These are phyloP conservation scores for Antheraea mylitta DNA, from an alignment of 1,140 invertebrate species.

Conservation along the genomic window DNA sequence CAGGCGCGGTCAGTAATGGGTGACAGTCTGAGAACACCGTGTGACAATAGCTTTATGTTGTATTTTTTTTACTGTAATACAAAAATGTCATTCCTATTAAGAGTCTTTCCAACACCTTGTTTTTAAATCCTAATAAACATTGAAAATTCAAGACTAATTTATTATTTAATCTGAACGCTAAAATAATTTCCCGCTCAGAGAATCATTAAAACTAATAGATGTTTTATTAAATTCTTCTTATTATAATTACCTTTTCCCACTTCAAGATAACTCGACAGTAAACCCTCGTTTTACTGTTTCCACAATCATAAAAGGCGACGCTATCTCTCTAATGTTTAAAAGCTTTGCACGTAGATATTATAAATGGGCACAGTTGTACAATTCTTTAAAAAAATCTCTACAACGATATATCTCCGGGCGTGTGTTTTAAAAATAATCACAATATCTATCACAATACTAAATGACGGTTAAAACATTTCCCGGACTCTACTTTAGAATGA, in stretches of 20 bases:
- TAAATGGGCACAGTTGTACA: neutral
- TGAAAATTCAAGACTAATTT: no score
- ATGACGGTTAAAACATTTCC: neutral
- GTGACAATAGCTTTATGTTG: no score
- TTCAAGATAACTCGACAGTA: conserved; percentile 1
- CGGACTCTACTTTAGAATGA: neutral
- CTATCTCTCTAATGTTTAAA: neutral
- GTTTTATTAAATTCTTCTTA: neutral
- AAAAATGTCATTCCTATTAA: no score
- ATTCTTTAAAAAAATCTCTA: neutral
- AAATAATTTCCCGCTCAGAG: neutral
- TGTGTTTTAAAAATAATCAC: neutral
- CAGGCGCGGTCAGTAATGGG: no score
- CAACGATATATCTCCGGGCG: neutral
- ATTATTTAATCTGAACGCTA: neutral
- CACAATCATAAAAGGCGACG: neutral
- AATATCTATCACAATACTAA: neutral
- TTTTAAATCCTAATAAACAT: no score
- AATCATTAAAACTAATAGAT: neutral
- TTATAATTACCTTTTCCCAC: neutral
- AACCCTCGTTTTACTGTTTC: neutral
- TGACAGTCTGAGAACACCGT: no score
- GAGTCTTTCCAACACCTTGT: no score
- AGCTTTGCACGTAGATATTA: neutral
- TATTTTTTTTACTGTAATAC: no score